Evolutionary conservation across 2,888 invertebrate genomes (phyloP), one percentile per base, ranked within the genome.

Genomic region (Halocaridina rubra): DNA sequence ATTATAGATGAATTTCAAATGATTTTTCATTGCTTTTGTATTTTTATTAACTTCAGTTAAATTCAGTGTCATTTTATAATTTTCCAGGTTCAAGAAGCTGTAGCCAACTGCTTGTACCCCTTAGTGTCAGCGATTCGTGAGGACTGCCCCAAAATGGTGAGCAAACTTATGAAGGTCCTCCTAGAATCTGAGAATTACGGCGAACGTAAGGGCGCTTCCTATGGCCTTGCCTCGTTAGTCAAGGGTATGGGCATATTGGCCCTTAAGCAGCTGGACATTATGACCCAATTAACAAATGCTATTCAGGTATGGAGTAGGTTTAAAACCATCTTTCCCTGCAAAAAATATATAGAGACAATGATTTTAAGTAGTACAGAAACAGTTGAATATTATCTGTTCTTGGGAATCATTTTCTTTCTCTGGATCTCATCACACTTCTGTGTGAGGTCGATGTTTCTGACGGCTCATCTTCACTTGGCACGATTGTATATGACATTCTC

Each of bases 181-280:
- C 93, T 98, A 0, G 97, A 97, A 88, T 96, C 96, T 0, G 96
- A 97, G 89, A 96, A 96, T 90, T 98, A 98, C 90, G 98, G 98
- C 1, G 96, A 97, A 90, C 93, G 96, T 91, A 94, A 96, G 92
- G 99, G 99, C 13, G 99, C 99, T 0, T 98, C 99, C 0, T 98
- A 98, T 90, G 98, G 99, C 13, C 93, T 99, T 81, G 99, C 99
- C 0, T 99, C 99, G 1, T 90, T 94, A 57, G 97, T 99, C 80
- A 98, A 99, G 91, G 99, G 99, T 0, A 94, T 99, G 91, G 99
- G 99, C 27, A 98, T 99, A 89, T 92, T 98, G 46, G 96, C 97
- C 0, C 92, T 99, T 80, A 99, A 98, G 90, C 98, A 99, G 90
- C 93, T 97, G 69, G 97, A 98, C 89, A 97, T 99, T 61, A 98